phyloP scores from a whole-genome alignment of 1,140 invertebrate species.

The Nephila pilipes region DNA sequence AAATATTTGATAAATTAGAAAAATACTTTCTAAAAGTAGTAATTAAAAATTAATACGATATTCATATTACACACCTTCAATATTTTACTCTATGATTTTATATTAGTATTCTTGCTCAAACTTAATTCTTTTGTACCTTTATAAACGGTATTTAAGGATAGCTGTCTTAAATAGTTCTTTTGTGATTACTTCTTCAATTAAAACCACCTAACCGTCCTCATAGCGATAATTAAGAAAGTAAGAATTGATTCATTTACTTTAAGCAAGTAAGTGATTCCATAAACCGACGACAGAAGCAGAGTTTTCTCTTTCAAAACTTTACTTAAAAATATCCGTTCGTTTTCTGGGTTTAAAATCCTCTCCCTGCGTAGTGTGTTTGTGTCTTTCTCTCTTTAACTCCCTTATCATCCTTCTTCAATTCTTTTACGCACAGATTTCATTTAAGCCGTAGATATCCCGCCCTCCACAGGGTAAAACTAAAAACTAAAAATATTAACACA shows the following conservation, averaged over 20 bases:
- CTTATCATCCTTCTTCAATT: constrained; percentile 27
- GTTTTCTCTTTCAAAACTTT: neutral
- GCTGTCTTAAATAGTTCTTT: neutral
- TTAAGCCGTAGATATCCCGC: neutral
- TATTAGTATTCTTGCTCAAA: too few relatives aligned
- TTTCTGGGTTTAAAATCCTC: constrained; percentile 15
- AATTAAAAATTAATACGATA: too few relatives aligned
- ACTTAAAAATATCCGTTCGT: neutral
- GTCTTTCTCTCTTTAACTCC: neutral
- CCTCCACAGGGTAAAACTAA: neutral
- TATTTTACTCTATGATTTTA: too few relatives aligned
- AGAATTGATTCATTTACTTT: constrained; percentile 9
- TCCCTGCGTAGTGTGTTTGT: neutral
- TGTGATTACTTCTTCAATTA: constrained; percentile 10
- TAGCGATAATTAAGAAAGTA: neutral
- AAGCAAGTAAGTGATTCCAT: neutral
- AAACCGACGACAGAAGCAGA: neutral
- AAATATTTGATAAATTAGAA: too few relatives aligned
- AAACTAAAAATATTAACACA: constrained; percentile 20
- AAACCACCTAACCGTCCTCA: neutral
- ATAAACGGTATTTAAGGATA: too few relatives aligned
- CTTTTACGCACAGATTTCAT: constrained; percentile 58
- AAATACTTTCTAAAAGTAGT: too few relatives aligned
- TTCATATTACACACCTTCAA: too few relatives aligned
- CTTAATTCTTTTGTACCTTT: too few relatives aligned